Base-by-base conservation (phyloP, 2,888 invertebrate genomes). In the Melieria picta region DNA sequence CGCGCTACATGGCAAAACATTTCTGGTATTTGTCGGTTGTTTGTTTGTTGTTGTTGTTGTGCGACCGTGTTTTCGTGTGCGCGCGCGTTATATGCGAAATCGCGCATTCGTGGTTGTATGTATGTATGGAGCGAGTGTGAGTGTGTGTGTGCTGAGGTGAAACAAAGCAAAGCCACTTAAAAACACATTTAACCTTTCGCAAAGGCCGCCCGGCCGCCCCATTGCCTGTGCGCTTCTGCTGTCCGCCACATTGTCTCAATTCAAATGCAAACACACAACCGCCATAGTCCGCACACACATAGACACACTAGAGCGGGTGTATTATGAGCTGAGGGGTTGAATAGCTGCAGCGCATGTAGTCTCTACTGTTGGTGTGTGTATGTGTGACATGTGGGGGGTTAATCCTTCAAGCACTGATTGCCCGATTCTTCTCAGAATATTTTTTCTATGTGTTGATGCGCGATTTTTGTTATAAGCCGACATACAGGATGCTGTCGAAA, bases 131-230 rank as follows among this genome's bases (percentile, higher is more conserved):
- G 42, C 16, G 7, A 2, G 3, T 9, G 7, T 50, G 43, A 11
- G 42, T 58, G 10, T 10, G 16, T 42, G 4, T 6, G 47, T 16
- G 10, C 57, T 16, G 30, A 43, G 43, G 5, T 42, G 13, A 61
- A 68, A 43, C 43, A 61, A 61, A 62, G 58, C 55, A 52, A 45
- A 48, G 62, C 46, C 45, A 52, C 45, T 68, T 68, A 55, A 55
- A 56, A 52, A 61, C 69, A 55, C 62, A 60, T 60, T 60, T 62
- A 9, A 46, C 43, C 16, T 45, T 13, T 69, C 42, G 47, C 13
- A 52, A 4, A 43, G 11, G 13, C 52, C 55, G 16, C 58, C 5
- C 9, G 5, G 52, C 5, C 11, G 52, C 52, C 13, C 52, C 9
- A 52, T 52, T 52, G 10, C 13, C 61, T 47, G 3, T 6, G 5